Evolutionary conservation across 2,888 invertebrate genomes (phyloP).

Genomic region (Sphecodes monilicornis): DNA sequence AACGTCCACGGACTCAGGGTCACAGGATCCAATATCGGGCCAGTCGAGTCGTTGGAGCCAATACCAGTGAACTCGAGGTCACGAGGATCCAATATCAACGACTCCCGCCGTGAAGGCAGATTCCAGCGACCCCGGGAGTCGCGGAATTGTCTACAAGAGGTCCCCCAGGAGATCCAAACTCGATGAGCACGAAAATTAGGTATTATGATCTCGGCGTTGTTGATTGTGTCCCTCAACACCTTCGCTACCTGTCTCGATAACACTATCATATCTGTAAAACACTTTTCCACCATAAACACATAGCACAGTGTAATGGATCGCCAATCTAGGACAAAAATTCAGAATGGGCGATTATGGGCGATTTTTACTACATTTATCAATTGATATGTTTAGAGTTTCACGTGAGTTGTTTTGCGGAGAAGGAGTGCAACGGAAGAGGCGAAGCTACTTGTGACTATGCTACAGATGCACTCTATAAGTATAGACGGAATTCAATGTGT

Average conservation of each 20-base stretch:
- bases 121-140: slow-evolving; percentile 28
- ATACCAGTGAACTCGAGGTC: slow-evolving; percentile 45
- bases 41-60: slow-evolving; percentile 33
- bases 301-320: too few relatives aligned
- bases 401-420: too few relatives aligned
- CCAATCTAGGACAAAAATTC: too few relatives aligned
- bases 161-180: background rate
- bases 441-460: too few relatives aligned
- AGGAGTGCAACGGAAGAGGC: too few relatives aligned
- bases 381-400: too few relatives aligned
- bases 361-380: too few relatives aligned
- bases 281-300: too few relatives aligned
- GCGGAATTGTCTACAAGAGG: background rate
- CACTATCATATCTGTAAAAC: too few relatives aligned
- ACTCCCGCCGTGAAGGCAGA: slow-evolving; percentile 36
- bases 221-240: background rate
- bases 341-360: too few relatives aligned
- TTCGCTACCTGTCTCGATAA: background rate
- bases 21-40: slow-evolving; percentile 49
- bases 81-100: slow-evolving; percentile 45
- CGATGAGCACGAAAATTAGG: slow-evolving; percentile 12
- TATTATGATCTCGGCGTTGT: background rate
- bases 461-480: too few relatives aligned
- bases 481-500: too few relatives aligned
- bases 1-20: slow-evolving; percentile 34